Conservation (phyloP, 92 coral and sea anemone species). For the Porites evermanni region DNA sequence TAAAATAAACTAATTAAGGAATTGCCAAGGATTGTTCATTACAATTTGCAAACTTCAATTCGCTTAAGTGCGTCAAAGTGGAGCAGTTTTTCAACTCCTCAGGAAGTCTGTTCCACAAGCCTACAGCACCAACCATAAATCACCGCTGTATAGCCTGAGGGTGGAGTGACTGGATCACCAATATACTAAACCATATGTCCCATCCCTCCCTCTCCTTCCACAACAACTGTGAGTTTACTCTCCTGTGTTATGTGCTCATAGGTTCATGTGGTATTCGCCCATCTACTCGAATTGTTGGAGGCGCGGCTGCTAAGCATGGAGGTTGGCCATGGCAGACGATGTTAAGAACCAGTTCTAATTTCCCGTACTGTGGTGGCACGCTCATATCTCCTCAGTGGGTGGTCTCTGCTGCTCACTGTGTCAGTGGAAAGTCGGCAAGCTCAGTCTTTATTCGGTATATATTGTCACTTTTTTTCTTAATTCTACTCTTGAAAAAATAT, state of each 20-base stretch:
- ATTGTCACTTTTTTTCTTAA: not conserved
- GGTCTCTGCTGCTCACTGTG: slow-evolving; percentile 61
- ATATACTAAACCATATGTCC: too few relatives aligned
- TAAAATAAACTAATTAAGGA: too few relatives aligned
- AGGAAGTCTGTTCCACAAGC: too few relatives aligned
- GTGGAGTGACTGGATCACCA: not conserved
- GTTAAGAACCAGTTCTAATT: slow-evolving; percentile 43
- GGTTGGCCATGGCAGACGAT: slow-evolving; percentile 71
- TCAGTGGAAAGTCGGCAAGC: not conserved
- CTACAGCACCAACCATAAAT: too few relatives aligned
- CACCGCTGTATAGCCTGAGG: too few relatives aligned
- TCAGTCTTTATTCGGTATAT: slow-evolving; percentile 44
- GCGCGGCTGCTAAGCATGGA: slow-evolving; percentile 51
- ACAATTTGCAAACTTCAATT: too few relatives aligned
- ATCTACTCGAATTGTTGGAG: slow-evolving; percentile 55
- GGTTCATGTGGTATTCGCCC: slow-evolving; percentile 52
- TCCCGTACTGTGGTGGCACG: slow-evolving; percentile 66
- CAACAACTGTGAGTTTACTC: not conserved
- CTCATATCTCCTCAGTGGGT: slow-evolving; percentile 60
- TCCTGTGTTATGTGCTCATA: not conserved
- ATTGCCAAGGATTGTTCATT: too few relatives aligned
- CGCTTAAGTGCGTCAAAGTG: too few relatives aligned
- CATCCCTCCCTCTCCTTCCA: not conserved
- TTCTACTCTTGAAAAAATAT: not conserved
- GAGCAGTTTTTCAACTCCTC: too few relatives aligned